Base-by-base conservation (phyloP, 2,888 invertebrate genomes). In the Keiferia lycopersicella region DNA sequence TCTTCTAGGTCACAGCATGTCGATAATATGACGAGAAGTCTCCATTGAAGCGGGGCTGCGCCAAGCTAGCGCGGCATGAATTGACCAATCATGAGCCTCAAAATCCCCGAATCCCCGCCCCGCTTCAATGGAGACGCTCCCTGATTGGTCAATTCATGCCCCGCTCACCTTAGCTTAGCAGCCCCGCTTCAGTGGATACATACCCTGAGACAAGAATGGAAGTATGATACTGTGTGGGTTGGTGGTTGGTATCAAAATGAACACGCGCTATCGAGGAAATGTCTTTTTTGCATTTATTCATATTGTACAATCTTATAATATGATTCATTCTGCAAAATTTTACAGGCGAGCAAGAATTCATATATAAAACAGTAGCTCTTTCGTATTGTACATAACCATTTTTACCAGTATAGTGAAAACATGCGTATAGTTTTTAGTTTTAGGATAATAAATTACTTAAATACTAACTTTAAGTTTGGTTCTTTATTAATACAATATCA, bases 331-430 rank as follows among this genome's bases (percentile, higher is more conserved):
- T 91, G 91, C 91, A 91, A 91, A 91, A 91, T 91, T 90, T 90
- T 92, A 92, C 92, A 92, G 87, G 92, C 92, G 92, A 92, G 91
- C 92, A 91, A 92, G 91, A 91, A 92, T 91, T 92, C 91, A 91
- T 91, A 91, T 92, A 92, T 90, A 92, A 92, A 92, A 92, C 91
- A 87, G 87, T 87, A 91, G 91, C 90, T 91, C 90, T 85, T 89
- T 87, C 89, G 81, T 90, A 91, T 91, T 89, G 87, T 92, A 91
- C 90, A 91, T 91, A 91, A 91, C 90, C 91, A 88, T 89, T 90
- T 83, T 90, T 90, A 90, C 89, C 90, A 90, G 89, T 91, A 92
- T 89, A 91, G 91, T 92, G 91, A 91, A 92, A 92, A 92, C 92
- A 92, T 92, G 92, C 92, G 88, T 92, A 92, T 91, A 92, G 91